Evolutionary conservation across 2,113 vertebrate species (phyloP), one percentile per base, ranked within the genome.

Genomic region (Paramisgurnus dabryanus): DNA sequence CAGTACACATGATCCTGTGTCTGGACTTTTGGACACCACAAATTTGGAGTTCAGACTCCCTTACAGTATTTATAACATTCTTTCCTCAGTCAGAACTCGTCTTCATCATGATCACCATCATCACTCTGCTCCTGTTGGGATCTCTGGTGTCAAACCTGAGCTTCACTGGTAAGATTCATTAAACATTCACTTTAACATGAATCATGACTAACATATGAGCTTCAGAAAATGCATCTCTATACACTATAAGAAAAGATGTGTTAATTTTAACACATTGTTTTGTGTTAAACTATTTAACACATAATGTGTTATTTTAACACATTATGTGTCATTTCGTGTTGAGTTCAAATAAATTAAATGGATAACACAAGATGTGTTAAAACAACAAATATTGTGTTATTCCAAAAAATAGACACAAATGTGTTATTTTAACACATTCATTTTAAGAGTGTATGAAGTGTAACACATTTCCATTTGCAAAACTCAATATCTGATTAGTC

Each of bases 31-130:
- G 22, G 22, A 22, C 22, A 22, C 22, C 22, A 22, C 22, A 22
- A 22, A 22, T 22, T 22, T 22, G 22, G 22, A 22, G 22, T 22
- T 22, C 22, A n/a, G n/a, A n/a, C n/a, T n/a, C 1, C 22, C 22
- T 22, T 22, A 22, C 22, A 22, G 22, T 22, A 22, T 22, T 22
- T 22, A 22, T 22, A 22, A 22, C 22, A 22, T 22, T 22, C 22
- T 58, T 22, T 72, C 58, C 1, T 39, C 49, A 39, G n/a, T 39
- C 7, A 41, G 9, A 61, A 4, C 71, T 40, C 71, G 12, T 27
- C 71, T 49, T 13, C 55, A 13, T 40, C 18, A 84, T 80, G 60
- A 83, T 50, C 58, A 43, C 49, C 49, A 40, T 39, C 57, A 15
- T 72, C 49, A 9, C 49, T 40, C 22, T 77, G 41, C 17, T 71